Evolutionary conservation across 2,113 vertebrate genomes (phyloP).

Genomic region (Microcebus griseorufus): DNA sequence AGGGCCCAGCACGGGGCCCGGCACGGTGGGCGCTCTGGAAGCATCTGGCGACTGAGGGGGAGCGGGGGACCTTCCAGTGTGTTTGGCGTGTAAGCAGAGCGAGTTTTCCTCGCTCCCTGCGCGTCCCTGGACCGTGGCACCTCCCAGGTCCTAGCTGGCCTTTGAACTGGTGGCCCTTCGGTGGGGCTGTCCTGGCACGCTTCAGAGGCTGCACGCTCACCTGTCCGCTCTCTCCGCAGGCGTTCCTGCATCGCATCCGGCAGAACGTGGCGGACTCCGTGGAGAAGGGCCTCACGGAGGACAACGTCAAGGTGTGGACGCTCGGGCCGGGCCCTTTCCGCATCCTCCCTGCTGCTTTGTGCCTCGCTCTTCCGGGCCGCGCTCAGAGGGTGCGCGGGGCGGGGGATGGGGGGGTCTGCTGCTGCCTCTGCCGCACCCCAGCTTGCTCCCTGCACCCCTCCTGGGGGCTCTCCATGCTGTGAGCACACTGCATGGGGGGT

Average conservation of each 20-base stretch:
- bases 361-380: rapidly evolving
- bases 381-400: neutral
- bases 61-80: neutral
- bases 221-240: constrained; percentile 83
- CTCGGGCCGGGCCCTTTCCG: rapidly evolving
- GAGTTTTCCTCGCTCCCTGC: neutral
- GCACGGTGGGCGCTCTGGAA: rapidly evolving
- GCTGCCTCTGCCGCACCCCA: neutral
- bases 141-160: neutral
- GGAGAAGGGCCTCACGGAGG: constrained; percentile 95
- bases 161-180: neutral
- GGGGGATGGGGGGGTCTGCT: rapidly evolving
- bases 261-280: constrained; percentile 92
- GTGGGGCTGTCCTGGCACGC: rapidly evolving
- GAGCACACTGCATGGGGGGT: neutral
- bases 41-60: neutral
- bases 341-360: neutral
- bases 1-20: rapidly evolving
- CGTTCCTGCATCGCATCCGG: constrained; percentile 95
- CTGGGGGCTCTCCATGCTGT: rapidly evolving
- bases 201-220: neutral
- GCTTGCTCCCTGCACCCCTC: neutral
- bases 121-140: rapidly evolving
- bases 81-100: neutral
- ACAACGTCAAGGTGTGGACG: constrained; percentile 94